Evolutionary conservation across 2,888 invertebrate genomes (phyloP), one percentile per base, ranked within the genome.

Genomic region (Arge pagana): DNA sequence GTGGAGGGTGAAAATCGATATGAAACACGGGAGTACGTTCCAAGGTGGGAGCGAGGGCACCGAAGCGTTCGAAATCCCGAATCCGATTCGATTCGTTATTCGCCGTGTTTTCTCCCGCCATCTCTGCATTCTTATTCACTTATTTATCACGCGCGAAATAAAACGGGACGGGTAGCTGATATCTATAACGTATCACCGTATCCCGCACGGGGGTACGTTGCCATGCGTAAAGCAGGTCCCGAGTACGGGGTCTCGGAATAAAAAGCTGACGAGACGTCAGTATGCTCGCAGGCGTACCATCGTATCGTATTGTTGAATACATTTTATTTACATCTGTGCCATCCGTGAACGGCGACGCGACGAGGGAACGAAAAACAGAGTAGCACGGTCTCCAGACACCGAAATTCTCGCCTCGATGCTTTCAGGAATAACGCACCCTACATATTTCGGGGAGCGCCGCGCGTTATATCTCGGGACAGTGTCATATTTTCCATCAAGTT

Each of bases 361-460:
- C 54, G 43, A 40, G 56, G 58, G 56, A 56, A 40, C 35, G 53
- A 43, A 56, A 43, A 50, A 31, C 24, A 33, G 23, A 33, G 28
- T n/a, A 50, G 41, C 13, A 33, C 23, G 35, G 28, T 60, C 63
- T 62, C 65, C 70, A 71, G 71, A 71, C 69, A 71, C 70, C 67
- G 64, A 71, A 72, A 70, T 71, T 71, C 70, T 71, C 71, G 69
- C 69, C 68, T 67, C 66, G 71, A 68, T 72, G 71, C 71, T 72
- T 67, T 66, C 70, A 72, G 71, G 70, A 72, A 72, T 72, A 71
- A 72, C 67, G 70, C 71, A 67, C 70, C 71, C 68, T 71, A 71
- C 67, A 71, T 72, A 69, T 72, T 72, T 65, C 59, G 66, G 67
- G 68, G 64, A 66, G 63, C 67, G 68, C 70, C 70, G 68, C 66